phyloP scores from a whole-genome alignment of 2,113 vertebrate genomes.

The Neomonachus schauinslandi region DNA sequence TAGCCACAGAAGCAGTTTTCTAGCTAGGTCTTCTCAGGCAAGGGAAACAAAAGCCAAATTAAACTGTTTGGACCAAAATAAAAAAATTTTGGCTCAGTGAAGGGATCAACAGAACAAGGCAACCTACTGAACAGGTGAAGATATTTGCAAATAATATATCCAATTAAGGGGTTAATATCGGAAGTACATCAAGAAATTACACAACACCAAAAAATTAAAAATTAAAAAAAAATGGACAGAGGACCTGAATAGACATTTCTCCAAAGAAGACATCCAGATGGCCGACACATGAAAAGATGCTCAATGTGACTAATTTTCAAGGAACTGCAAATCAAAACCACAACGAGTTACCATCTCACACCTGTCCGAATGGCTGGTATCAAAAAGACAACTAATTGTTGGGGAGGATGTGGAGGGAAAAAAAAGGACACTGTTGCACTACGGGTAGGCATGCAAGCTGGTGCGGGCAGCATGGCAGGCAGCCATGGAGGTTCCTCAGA shows the following conservation, averaged over 20 bases:
- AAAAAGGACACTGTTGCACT: not conserved
- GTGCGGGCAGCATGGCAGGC: fast-evolving
- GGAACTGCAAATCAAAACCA: not conserved
- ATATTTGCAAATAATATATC: not conserved
- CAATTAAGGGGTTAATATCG: not conserved
- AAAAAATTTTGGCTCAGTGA: not conserved
- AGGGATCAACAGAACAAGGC: not conserved
- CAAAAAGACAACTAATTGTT: not conserved
- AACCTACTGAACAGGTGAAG: not conserved
- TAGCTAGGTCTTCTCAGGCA: not conserved
- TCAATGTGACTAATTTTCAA: not conserved
- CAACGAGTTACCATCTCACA: not conserved
- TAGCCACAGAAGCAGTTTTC: not conserved
- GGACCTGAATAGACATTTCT: not conserved
- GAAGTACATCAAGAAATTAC: not conserved
- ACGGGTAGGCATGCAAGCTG: not conserved
- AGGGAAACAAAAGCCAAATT: not conserved
- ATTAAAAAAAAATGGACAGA: not conserved
- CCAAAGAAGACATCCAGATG: not conserved
- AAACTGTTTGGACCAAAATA: not conserved
- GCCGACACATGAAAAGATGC: not conserved
- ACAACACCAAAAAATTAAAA: not conserved
- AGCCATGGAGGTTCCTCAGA: not conserved
- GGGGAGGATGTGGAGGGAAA: not conserved
- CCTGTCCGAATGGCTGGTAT: not conserved